Evolutionary conservation across 2,888 invertebrate genomes (phyloP).

Genomic region (Polia nebulosa): DNA sequence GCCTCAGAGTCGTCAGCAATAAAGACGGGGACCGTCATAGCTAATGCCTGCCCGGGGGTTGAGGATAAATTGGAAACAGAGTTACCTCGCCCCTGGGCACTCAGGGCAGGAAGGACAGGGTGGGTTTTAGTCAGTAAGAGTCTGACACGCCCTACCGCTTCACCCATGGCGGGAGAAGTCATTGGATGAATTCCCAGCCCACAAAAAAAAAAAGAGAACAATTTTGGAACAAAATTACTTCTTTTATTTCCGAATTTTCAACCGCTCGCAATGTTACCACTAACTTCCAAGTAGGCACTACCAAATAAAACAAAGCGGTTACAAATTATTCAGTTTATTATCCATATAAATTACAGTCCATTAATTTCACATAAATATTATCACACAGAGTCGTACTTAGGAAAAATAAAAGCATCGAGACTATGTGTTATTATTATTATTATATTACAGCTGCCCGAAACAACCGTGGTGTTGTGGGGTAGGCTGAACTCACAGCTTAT

Average conservation of each 20-base stretch:
- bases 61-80: too few species aligned
- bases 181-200: too few species aligned
- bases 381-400: constrained; percentile 72
- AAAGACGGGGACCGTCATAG: too few species aligned
- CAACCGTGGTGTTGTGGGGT: constrained; percentile 36
- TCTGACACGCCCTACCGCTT: too few species aligned
- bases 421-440: constrained; percentile 27
- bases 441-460: constrained; percentile 60
- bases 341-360: constrained; percentile 83
- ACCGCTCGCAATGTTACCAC: background rate
- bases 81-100: too few species aligned
- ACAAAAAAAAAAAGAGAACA: too few species aligned
- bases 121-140: too few species aligned
- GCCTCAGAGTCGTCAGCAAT: too few species aligned
- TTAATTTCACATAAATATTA: constrained; percentile 68
- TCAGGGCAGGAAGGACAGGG: too few species aligned
- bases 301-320: constrained; percentile 53
- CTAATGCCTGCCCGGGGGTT: too few species aligned
- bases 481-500: constrained; percentile 42
- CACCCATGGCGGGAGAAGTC: too few species aligned
- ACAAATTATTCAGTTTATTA: constrained; percentile 81
- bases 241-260: background rate
- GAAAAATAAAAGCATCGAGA: constrained; percentile 57
- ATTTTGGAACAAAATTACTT: background rate
- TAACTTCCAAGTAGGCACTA: background rate